Conservation (phyloP, 2,888 invertebrate species). For the Liopterus haemorrhoidalis region DNA sequence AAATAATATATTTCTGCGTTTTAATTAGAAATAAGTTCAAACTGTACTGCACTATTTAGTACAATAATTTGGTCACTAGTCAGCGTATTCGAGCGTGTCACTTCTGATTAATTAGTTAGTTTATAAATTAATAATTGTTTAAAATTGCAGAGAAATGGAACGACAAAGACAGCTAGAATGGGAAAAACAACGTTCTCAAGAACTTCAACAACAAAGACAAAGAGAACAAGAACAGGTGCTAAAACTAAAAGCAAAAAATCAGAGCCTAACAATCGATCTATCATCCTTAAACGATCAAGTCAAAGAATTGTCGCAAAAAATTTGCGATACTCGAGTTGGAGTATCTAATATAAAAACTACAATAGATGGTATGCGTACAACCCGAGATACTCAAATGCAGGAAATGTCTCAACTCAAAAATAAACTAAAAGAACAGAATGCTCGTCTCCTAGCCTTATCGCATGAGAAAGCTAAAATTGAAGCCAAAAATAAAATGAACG, state of each 20-base stretch:
- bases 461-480: constrained; percentile 80
- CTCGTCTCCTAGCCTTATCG: constrained; percentile 68
- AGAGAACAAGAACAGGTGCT: constrained; percentile 80
- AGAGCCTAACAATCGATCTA: constrained; percentile 74
- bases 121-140: not conserved
- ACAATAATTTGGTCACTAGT: no score
- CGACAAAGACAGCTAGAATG: constrained; percentile 91
- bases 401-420: constrained; percentile 80
- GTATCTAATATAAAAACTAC: constrained; percentile 88
- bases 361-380: constrained; percentile 93
- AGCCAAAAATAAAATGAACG: constrained; percentile 58
- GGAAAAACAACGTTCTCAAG: constrained; percentile 81
- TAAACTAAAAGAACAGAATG: constrained; percentile 78
- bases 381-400: constrained; percentile 84
- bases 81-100: no score
- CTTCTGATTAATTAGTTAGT: not conserved
- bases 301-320: constrained; percentile 72
- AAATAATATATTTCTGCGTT: no score
- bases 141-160: constrained; percentile 71
- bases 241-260: constrained; percentile 80
- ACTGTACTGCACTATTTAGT: no score
- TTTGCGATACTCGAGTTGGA: constrained; percentile 75
- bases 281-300: constrained; percentile 56
- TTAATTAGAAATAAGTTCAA: no score
- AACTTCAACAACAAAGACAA: constrained; percentile 78